Percentiles rank a stretch among this genome's conserved stretches.
phyloP scores from a whole-genome alignment of 2,113 vertebrate species.

The Chionomys nivalis region DNA sequence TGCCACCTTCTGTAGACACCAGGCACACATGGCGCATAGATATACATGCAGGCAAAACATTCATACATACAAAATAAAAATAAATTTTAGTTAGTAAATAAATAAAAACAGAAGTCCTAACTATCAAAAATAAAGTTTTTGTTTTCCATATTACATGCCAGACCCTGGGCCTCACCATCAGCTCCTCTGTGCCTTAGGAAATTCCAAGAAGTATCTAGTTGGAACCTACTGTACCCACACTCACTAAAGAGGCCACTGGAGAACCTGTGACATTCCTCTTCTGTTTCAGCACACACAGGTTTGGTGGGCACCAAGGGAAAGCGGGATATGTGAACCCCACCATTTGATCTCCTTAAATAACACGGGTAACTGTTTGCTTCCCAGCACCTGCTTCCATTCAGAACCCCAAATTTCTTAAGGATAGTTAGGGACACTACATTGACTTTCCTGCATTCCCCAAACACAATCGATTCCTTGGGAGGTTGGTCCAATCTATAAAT shows the following conservation, averaged over 20 bases:
- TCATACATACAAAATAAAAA: background rate
- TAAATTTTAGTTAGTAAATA: background rate
- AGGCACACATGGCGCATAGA: background rate
- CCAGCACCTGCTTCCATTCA: background rate
- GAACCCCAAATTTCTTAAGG: constrained; percentile 32
- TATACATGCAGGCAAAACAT: background rate
- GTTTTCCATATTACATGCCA: background rate
- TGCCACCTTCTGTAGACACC: background rate
- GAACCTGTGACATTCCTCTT: background rate
- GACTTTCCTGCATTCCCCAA: constrained; percentile 41
- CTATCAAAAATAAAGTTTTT: constrained; percentile 25
- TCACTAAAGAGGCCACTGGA: background rate
- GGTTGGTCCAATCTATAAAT: constrained; percentile 61
- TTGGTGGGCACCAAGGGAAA: background rate
- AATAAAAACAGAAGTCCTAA: background rate
- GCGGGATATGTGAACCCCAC: background rate
- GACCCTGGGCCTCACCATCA: background rate
- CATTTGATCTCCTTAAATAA: background rate
- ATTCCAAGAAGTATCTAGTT: background rate
- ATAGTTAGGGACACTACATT: constrained; percentile 14
- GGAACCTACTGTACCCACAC: background rate
- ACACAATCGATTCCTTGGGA: constrained; percentile 21
- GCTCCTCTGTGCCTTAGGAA: constrained; percentile 36
- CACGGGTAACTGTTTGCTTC: background rate
- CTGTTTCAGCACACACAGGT: background rate